A percentile compares a stretch with the other conserved stretches of the same genome.
Evolutionary conservation across 2,113 vertebrate genomes (phyloP).

Genomic region (Lasiurus cinereus): DNA sequence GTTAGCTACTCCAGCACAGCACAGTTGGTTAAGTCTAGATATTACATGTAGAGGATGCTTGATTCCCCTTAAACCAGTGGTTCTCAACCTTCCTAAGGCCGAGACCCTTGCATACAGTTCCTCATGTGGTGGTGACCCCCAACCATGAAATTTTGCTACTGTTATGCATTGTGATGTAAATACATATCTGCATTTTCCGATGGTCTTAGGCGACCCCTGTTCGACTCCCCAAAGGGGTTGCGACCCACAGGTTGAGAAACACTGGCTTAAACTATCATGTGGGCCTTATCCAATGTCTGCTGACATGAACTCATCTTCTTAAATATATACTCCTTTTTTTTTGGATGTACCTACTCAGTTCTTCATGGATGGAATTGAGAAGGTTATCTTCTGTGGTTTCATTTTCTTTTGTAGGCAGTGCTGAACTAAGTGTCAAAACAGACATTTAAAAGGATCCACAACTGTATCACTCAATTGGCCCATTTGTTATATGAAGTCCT

Average conservation of each 20-base stretch:
- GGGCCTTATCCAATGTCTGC: background rate
- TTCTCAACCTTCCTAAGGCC: too few relatives aligned
- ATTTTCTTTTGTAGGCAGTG: background rate
- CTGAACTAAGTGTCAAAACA: background rate
- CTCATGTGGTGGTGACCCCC: too few relatives aligned
- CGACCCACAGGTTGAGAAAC: too few relatives aligned
- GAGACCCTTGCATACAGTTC: too few relatives aligned
- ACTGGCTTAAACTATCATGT: background rate
- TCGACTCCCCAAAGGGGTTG: too few relatives aligned
- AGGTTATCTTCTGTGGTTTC: background rate
- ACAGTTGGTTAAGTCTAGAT: background rate
- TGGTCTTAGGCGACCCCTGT: too few relatives aligned
- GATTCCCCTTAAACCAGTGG: background rate
- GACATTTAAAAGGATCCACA: constrained; percentile 3
- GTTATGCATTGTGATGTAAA: too few relatives aligned
- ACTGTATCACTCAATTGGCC: background rate
- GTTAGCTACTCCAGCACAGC: background rate
- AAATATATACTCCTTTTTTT: background rate
- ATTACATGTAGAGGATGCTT: background rate
- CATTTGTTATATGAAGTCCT: background rate
- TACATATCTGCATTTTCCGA: too few relatives aligned
- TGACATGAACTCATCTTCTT: background rate
- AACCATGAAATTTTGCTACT: too few relatives aligned
- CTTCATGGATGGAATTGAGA: background rate
- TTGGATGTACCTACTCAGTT: background rate